Evolutionary conservation across 2,797 vertebrate species (phyloP).

Genomic region (Etheostoma nigrum): DNA sequence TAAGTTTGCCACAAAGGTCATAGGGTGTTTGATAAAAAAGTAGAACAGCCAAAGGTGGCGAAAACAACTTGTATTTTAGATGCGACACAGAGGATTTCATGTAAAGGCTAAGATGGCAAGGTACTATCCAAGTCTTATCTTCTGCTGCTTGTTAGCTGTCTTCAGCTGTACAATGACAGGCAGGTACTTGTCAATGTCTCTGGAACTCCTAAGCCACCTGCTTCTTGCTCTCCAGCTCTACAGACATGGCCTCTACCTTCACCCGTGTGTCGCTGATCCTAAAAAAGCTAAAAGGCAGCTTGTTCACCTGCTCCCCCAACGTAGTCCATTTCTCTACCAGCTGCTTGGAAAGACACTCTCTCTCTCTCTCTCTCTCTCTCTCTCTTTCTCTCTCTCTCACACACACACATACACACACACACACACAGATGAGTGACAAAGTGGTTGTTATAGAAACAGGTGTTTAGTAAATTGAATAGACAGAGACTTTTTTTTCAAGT

Average conservation of each 20-base stretch:
- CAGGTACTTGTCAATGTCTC: slow-evolving; percentile 85
- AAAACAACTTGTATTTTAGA: neutral
- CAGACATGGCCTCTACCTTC: slow-evolving; percentile 86
- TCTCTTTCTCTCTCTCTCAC: neutral
- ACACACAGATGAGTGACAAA: slow-evolving; percentile 21
- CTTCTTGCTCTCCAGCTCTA: slow-evolving; percentile 84
- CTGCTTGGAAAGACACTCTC: slow-evolving; percentile 61
- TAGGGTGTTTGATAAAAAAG: neutral
- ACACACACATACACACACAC: slow-evolving; percentile 16
- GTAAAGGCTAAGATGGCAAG: neutral
- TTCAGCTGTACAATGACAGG: slow-evolving; percentile 86
- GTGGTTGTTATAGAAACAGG: slow-evolving; percentile 27
- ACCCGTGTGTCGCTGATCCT: slow-evolving; percentile 86
- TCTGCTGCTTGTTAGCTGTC: slow-evolving; percentile 86
- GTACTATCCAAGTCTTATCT: slow-evolving; percentile 63
- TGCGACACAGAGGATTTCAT: neutral
- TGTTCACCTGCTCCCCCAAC: slow-evolving; percentile 82
- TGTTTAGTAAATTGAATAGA: slow-evolving; percentile 27
- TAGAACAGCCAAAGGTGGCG: neutral
- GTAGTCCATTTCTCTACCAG: slow-evolving; percentile 83
- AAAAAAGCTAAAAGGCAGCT: slow-evolving; percentile 83
- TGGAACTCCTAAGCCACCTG: slow-evolving; percentile 85
- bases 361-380: neutral
- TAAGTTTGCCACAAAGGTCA: slow-evolving; percentile 6
- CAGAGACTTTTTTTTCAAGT: slow-evolving; percentile 21